Evolutionary conservation across 2,113 vertebrate species (phyloP).

Genomic region (Chionomys nivalis): DNA sequence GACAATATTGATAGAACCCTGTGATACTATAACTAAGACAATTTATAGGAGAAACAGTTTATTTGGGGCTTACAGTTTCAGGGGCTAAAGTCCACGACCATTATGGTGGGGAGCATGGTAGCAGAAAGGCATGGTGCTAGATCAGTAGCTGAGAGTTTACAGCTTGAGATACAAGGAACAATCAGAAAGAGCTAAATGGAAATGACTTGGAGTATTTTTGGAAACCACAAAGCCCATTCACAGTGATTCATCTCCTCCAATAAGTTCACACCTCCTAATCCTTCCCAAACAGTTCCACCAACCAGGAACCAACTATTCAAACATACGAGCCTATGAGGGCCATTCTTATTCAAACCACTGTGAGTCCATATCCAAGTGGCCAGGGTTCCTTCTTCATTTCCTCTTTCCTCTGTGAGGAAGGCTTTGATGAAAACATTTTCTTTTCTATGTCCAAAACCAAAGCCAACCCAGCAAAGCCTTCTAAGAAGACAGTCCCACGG

Average conservation of each 20-base stretch:
- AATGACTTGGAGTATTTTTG: neutral
- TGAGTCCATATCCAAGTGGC: neutral
- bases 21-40: neutral
- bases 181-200: neutral
- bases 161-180: neutral
- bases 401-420: neutral
- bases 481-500: neutral
- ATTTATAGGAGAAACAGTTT: neutral
- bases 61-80: neutral
- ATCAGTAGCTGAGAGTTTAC: neutral
- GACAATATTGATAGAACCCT: neutral
- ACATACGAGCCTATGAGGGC: neutral
- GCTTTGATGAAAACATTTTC: neutral
- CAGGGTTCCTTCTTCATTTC: neutral
- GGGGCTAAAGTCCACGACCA: too few relatives aligned
- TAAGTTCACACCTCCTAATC: neutral
- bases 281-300: neutral
- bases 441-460: neutral
- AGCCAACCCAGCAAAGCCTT: neutral
- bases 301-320: neutral
- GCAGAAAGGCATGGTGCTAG: neutral
- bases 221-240: neutral
- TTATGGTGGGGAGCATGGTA: neutral
- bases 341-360: neutral
- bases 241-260: neutral